Evolutionary conservation across 2,888 invertebrate genomes (phyloP), one percentile per base, ranked within the genome.

Genomic region (Cryptocephalus moraei): DNA sequence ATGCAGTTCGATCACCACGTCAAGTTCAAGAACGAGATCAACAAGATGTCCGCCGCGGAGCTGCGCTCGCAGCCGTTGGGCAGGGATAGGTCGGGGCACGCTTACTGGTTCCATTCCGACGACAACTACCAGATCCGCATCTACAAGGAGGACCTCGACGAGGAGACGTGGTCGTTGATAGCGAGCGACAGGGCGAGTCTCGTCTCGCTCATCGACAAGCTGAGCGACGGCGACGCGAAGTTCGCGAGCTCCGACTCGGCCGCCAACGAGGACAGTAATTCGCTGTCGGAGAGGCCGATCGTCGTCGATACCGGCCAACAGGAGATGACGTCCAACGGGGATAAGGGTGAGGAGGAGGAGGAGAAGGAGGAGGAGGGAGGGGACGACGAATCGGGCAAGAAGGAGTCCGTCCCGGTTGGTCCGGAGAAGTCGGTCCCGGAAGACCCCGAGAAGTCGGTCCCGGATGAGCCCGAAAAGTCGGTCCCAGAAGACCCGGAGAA

Each of bases 61-160:
- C 75, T 99, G 50, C 80, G 97, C 22, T 76, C 88, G 45, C 81
- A 89, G 60, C 96, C 97, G 1, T 75, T 96, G 49, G 99, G 99
- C 2, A 78, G 86, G 56, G 99, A 99, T 73, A 85, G 86, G 53
- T 77, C 83, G 62, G 97, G 99, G 1, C 81, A 90, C 67, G 80
- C 86, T 8, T 99, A 99, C 70, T 99, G 97, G 95, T 82, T 86
- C 61, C 91, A 95, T 62, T 79, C 87, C 47, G 92, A 96, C 69
- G 81, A 85, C 53, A 86, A 88, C 49, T 86, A 90, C 60, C 92
- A 93, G 70, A 76, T 97, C 52, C 79, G 92, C 54, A 81, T 99
- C 41, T 99, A 94, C 70, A 84, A 88, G 64, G 97, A 97, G 71
- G 94, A 97, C 65, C 81, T 88, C 56, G 96, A 97, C 70, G 96